A percentile compares a stretch with the other conserved stretches of the same genome.
These are phyloP conservation scores for Drosophila pseudoananassae DNA, from an alignment of 1,140 invertebrate genomes.

Conservation along the genomic window DNA sequence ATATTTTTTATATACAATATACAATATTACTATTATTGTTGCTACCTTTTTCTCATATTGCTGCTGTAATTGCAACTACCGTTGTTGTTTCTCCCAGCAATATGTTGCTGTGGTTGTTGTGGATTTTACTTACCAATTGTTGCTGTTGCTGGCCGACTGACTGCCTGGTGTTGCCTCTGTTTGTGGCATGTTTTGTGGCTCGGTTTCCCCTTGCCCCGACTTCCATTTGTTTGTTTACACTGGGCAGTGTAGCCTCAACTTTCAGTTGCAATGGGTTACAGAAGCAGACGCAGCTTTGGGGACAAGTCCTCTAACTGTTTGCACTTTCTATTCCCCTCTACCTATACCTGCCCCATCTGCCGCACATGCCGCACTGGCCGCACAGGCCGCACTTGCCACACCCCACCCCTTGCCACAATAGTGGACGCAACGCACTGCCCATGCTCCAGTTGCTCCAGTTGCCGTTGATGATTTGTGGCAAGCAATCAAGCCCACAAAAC, in stretches of 20 bases:
- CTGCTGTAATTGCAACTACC: neutral
- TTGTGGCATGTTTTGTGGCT: constrained; percentile 34
- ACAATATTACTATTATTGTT: neutral
- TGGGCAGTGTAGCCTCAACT: constrained; percentile 61
- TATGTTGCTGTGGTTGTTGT: neutral
- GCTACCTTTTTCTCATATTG: neutral
- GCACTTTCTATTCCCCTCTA: constrained; percentile 70
- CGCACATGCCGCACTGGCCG: neutral
- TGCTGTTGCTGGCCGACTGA: neutral
- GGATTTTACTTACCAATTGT: neutral
- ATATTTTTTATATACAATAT: neutral
- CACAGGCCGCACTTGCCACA: neutral
- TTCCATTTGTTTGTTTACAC: constrained; percentile 66
- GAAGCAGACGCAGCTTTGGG: constrained; percentile 46
- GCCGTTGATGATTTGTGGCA: constrained; percentile 23
- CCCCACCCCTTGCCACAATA: neutral
- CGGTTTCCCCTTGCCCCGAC: constrained; percentile 51
- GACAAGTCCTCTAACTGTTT: constrained; percentile 75
- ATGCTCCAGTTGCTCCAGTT: constrained; percentile 42
- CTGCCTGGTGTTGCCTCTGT: constrained; percentile 14
- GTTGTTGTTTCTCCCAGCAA: neutral
- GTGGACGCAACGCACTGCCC: constrained; percentile 27
- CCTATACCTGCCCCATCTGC: constrained; percentile 8
- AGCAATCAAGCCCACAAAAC: constrained; percentile 38
- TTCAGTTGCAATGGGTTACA: constrained; percentile 54